Evolutionary conservation across 2,797 vertebrate species (phyloP).

Genomic region (Halcyon chelicuti): DNA sequence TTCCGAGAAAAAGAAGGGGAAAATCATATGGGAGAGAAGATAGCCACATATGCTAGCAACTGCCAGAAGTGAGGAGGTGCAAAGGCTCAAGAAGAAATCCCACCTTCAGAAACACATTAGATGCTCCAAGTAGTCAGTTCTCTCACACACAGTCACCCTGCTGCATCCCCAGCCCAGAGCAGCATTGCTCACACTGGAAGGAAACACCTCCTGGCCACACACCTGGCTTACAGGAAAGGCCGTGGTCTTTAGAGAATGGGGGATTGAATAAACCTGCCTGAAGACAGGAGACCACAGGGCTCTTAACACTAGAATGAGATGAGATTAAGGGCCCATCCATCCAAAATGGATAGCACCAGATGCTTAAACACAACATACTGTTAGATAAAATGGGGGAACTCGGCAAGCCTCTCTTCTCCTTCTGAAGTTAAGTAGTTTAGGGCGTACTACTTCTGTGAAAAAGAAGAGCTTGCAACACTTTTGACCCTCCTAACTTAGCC

Average conservation of each 20-base stretch:
- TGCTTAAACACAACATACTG: not conserved
- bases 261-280: not conserved
- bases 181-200: not conserved
- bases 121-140: accelerated
- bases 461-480: not conserved
- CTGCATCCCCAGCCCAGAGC: accelerated
- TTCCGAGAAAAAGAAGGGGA: not conserved
- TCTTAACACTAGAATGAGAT: not conserved
- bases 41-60: not conserved
- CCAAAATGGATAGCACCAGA: not conserved
- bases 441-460: not conserved
- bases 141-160: no score
- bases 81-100: not conserved
- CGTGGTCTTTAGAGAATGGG: not conserved
- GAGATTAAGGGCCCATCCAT: not conserved
- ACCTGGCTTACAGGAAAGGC: not conserved
- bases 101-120: not conserved
- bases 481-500: not conserved
- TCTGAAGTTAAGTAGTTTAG: not conserved
- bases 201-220: not conserved
- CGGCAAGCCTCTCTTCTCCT: not conserved
- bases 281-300: not conserved
- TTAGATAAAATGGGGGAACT: not conserved
- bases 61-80: not conserved
- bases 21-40: not conserved